Conservation (phyloP, 2,888 invertebrate species). For the Hedya salicella region DNA sequence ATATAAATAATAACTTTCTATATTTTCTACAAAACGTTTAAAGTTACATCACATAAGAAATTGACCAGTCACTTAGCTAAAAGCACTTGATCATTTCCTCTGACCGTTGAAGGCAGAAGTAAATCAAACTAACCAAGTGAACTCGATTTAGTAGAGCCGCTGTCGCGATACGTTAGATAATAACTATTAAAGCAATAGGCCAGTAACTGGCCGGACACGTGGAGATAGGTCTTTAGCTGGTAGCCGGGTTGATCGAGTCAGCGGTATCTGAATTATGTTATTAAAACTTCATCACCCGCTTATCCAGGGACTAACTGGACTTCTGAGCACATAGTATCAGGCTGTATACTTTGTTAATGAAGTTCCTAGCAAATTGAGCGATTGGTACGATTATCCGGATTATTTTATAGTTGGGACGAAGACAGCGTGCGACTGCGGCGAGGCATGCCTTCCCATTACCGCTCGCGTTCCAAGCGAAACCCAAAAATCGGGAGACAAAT, state of each 20-base stretch:
- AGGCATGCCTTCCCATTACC: conserved; percentile 72
- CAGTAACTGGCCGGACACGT: conserved; percentile 59
- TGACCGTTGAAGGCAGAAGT: conserved; percentile 30
- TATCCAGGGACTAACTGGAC: conserved; percentile 72
- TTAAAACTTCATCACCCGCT: conserved; percentile 79
- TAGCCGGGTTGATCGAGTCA: conserved; percentile 76
- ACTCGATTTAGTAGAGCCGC: conserved; percentile 52
- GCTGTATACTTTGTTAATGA: conserved; percentile 50
- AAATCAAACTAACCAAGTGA: conserved; percentile 62
- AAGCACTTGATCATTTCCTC: conserved; percentile 31
- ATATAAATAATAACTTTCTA: conserved; percentile 4
- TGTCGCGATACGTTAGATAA: conserved; percentile 62
- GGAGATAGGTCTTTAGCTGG: conserved; percentile 72
- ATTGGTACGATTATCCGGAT: conserved; percentile 59
- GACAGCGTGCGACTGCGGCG: conserved; percentile 71
- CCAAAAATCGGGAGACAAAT: conserved; percentile 73
- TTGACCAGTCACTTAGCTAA: conserved; percentile 21
- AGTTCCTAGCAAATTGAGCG: conserved; percentile 47
- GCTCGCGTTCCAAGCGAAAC: conserved; percentile 64
- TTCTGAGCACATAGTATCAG: conserved; percentile 56
- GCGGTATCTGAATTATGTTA: conserved; percentile 79
- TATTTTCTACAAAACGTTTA: conserved; percentile 1
- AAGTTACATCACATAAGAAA: conserved; percentile 24
- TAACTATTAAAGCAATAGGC: conserved; percentile 64
- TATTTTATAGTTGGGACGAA: conserved; percentile 56